Percentiles rank a stretch among this genome's conserved stretches.
Conservation (phyloP, 2,113 vertebrate genomes). For the Otocyon megalotis region DNA sequence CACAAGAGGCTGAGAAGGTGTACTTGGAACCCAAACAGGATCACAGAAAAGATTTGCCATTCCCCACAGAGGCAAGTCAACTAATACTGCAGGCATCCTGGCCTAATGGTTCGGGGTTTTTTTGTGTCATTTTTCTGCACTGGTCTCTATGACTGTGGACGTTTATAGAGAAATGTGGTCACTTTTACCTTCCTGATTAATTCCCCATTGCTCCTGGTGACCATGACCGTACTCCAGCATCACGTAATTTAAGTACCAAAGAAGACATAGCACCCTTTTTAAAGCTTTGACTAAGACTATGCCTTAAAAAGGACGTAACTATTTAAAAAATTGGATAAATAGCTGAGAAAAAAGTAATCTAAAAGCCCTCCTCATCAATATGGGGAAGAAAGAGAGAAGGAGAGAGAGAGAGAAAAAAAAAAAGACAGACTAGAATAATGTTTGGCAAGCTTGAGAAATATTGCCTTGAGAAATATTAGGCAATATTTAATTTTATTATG, state of each 20-base stretch:
- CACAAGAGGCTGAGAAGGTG: neutral
- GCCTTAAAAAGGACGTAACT: neutral
- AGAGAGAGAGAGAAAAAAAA: fast-evolving
- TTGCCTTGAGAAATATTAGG: no score
- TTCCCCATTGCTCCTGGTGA: neutral
- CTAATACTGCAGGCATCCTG: neutral
- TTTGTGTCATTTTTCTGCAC: neutral
- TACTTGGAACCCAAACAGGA: neutral
- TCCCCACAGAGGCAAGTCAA: neutral
- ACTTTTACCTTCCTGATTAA: neutral
- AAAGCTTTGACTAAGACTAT: neutral
- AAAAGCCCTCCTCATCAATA: neutral
- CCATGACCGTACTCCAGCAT: no score
- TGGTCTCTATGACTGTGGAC: neutral
- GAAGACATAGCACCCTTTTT: neutral
- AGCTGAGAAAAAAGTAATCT: neutral
- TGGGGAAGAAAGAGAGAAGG: no score
- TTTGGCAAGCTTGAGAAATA: neutral
- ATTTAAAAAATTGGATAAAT: neutral
- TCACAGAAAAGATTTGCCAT: neutral
- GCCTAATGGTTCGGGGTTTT: neutral
- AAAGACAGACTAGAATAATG: neutral
- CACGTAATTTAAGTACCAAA: neutral
- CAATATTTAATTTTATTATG: no score
- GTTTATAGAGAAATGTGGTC: neutral